Percentiles rank a stretch among this genome's conserved stretches.
These are phyloP conservation scores for Auanema freiburgensis DNA, from an alignment of 2,888 invertebrate genomes.

Conservation along the genomic window DNA sequence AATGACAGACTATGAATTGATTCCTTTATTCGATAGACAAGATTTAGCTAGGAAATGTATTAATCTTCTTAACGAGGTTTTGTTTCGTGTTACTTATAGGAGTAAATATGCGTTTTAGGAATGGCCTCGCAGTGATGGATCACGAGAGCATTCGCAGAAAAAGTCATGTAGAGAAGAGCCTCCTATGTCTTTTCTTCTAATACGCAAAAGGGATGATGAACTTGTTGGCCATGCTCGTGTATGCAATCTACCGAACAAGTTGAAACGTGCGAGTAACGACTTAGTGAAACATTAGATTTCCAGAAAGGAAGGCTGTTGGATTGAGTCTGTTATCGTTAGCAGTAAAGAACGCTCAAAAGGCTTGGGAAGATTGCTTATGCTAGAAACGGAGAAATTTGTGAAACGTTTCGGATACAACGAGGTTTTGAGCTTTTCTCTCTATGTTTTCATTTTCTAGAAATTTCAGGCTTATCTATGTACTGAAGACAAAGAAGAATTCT, in stretches of 20 bases:
- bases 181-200: slow-evolving; percentile 50
- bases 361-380: slow-evolving; percentile 65
- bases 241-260: slow-evolving; percentile 44
- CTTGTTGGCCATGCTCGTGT: slow-evolving; percentile 50
- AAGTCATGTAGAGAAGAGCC: slow-evolving; percentile 41
- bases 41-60: slow-evolving; percentile 40
- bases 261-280: background rate
- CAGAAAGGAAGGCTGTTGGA: slow-evolving; percentile 41
- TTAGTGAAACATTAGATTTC: background rate
- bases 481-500: slow-evolving; percentile 66
- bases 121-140: slow-evolving; percentile 47
- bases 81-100: background rate
- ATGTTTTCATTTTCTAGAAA: background rate
- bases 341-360: slow-evolving; percentile 53
- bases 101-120: slow-evolving; percentile 25
- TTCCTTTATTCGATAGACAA: slow-evolving; percentile 30
- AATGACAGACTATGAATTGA: slow-evolving; percentile 17
- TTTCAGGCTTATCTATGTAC: slow-evolving; percentile 65
- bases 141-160: slow-evolving; percentile 39
- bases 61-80: slow-evolving; percentile 47
- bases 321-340: slow-evolving; percentile 52
- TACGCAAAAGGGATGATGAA: slow-evolving; percentile 22
- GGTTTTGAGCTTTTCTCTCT: slow-evolving; percentile 19
- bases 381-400: slow-evolving; percentile 59
- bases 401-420: slow-evolving; percentile 33